A percentile compares a stretch with the other conserved stretches of the same genome.
Conservation (phyloP, 2,888 invertebrate species). For the Steinernema scapterisci region DNA sequence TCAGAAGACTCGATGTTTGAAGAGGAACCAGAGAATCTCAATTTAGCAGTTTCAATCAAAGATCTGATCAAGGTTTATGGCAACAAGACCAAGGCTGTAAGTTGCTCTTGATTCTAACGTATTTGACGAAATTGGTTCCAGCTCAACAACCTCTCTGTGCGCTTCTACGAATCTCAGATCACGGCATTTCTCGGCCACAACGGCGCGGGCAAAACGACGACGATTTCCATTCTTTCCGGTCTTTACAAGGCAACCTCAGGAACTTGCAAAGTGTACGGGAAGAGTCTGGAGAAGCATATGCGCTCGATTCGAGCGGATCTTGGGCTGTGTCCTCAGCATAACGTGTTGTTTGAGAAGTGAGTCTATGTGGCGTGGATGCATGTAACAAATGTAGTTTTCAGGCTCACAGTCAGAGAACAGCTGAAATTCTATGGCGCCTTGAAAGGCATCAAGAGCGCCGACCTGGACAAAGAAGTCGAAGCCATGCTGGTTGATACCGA, state of each 20-base stretch:
- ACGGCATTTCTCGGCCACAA: constrained; percentile 80
- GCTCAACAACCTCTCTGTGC: constrained; percentile 74
- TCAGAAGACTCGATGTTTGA: constrained; percentile 1
- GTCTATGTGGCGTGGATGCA: not conserved
- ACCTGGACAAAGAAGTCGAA: constrained; percentile 43
- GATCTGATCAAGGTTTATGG: constrained; percentile 76
- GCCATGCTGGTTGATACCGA: constrained; percentile 75
- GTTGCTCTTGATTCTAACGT: constrained; percentile 49
- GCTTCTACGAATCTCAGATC: constrained; percentile 82
- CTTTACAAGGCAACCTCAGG: constrained; percentile 80
- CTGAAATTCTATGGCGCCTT: constrained; percentile 72
- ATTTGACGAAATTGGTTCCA: constrained; percentile 34
- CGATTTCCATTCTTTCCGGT: constrained; percentile 75
- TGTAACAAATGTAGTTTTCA: constrained; percentile 49
- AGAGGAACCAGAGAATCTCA: constrained; percentile 69
- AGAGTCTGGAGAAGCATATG: constrained; percentile 76
- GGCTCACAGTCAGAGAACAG: constrained; percentile 79
- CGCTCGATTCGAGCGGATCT: constrained; percentile 76
- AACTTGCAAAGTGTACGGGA: constrained; percentile 77
- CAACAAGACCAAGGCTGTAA: constrained; percentile 76
- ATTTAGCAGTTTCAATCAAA: constrained; percentile 78
- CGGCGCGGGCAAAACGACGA: constrained; percentile 89
- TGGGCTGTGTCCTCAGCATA: constrained; percentile 86
- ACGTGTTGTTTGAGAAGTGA: constrained; percentile 76
- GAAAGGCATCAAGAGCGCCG: constrained; percentile 68